Conservation (phyloP, 2,113 vertebrate species). For the Ellobius talpinus region DNA sequence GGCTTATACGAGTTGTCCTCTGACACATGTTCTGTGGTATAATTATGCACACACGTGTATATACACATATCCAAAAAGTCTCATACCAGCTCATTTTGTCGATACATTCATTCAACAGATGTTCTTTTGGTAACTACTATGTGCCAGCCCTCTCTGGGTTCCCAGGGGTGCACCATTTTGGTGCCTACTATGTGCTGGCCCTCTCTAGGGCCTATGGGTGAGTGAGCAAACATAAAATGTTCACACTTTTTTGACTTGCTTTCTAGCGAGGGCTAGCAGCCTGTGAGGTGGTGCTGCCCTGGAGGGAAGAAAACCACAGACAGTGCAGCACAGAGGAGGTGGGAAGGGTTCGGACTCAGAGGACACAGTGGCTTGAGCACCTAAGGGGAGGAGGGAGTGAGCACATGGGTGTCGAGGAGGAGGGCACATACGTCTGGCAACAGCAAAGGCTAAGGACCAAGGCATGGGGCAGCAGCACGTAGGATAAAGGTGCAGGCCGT, state of each 20-base stretch:
- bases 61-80: neutral
- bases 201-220: too few relatives aligned
- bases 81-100: neutral
- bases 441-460: fast-evolving
- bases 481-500: neutral
- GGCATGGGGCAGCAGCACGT: neutral
- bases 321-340: neutral
- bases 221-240: neutral
- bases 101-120: neutral
- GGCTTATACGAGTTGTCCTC: neutral
- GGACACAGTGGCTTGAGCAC: neutral
- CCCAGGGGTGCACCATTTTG: neutral
- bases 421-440: neutral
- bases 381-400: neutral
- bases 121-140: neutral
- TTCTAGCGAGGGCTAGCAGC: neutral
- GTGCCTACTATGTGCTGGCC: too few relatives aligned
- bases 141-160: neutral
- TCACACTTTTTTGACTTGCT: neutral
- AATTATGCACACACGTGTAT: neutral
- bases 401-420: too few relatives aligned
- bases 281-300: neutral
- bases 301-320: neutral
- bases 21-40: neutral
- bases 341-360: neutral